These are phyloP conservation scores for Ailurus styani DNA, from an alignment of 2,113 vertebrate genomes.

Conservation along the genomic window DNA sequence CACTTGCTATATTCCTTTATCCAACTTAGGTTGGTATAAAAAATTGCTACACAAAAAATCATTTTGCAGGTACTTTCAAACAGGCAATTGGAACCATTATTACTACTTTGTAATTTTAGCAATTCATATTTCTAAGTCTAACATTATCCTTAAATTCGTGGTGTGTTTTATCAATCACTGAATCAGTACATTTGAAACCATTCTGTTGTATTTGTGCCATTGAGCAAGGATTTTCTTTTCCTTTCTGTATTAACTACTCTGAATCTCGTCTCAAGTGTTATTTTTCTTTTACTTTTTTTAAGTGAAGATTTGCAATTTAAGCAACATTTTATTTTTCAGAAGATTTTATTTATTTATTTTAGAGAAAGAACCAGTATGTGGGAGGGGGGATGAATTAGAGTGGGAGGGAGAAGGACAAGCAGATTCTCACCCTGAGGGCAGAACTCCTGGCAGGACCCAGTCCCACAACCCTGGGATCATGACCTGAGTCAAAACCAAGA, in stretches of 20 bases:
- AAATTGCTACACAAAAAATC: background rate
- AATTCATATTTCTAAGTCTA: conserved; percentile 5
- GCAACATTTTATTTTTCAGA: background rate
- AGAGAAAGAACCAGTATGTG: background rate
- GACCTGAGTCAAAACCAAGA: background rate
- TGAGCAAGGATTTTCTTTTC: conserved; percentile 2
- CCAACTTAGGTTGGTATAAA: background rate
- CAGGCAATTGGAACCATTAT: background rate
- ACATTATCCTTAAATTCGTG: background rate
- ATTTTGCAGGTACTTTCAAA: background rate
- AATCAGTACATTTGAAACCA: background rate
- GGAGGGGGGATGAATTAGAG: fast-evolving
- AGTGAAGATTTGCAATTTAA: conserved; percentile 10
- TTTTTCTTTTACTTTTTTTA: background rate
- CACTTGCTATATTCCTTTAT: background rate
- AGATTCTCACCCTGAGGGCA: background rate
- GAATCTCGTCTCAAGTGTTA: background rate
- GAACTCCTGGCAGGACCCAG: background rate
- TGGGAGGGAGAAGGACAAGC: background rate
- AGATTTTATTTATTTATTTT: background rate
- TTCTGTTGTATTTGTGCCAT: background rate
- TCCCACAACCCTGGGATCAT: background rate
- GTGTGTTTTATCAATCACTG: background rate
- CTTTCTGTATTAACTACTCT: background rate
- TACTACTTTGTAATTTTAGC: conserved; percentile 10